A percentile compares a stretch with the other conserved stretches of the same genome.
Conservation (phyloP, 2,888 invertebrate species). For the Sipha maydis region DNA sequence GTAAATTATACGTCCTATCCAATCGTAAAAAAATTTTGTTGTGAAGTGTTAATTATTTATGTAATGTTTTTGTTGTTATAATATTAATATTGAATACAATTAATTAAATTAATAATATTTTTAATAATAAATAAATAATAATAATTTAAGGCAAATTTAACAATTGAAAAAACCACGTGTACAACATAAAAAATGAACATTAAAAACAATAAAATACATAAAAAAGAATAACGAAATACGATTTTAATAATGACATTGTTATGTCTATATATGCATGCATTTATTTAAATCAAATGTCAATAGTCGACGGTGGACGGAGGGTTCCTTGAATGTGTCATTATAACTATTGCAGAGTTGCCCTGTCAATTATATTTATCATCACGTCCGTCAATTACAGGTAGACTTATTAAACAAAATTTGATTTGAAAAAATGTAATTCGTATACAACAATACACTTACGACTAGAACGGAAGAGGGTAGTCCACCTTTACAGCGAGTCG, state of each 20-base stretch:
- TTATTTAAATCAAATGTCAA: constrained; percentile 11
- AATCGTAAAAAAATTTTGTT: no score
- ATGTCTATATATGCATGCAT: not conserved
- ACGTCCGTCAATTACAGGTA: constrained; percentile 1
- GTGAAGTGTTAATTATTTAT: no score
- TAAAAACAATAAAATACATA: not conserved
- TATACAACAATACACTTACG: not conserved
- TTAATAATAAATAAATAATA: no score
- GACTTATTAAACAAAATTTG: constrained; percentile 25
- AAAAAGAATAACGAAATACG: not conserved
- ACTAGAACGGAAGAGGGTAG: not conserved
- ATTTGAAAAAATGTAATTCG: constrained; percentile 22
- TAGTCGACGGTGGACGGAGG: not conserved
- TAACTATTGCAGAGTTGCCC: constrained; percentile 14
- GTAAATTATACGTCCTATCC: no score
- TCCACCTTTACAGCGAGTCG: constrained; percentile 15
- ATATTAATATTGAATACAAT: no score
- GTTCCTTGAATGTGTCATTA: not conserved
- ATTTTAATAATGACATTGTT: not conserved
- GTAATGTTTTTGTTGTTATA: no score
- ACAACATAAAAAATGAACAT: no score
- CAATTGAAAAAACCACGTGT: no score
- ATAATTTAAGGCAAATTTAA: no score
- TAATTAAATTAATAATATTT: no score
- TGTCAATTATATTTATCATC: not conserved